Evolutionary conservation across 2,888 invertebrate genomes (phyloP), one percentile per base, ranked within the genome.

Genomic region (Ochlodes sylvanus): DNA sequence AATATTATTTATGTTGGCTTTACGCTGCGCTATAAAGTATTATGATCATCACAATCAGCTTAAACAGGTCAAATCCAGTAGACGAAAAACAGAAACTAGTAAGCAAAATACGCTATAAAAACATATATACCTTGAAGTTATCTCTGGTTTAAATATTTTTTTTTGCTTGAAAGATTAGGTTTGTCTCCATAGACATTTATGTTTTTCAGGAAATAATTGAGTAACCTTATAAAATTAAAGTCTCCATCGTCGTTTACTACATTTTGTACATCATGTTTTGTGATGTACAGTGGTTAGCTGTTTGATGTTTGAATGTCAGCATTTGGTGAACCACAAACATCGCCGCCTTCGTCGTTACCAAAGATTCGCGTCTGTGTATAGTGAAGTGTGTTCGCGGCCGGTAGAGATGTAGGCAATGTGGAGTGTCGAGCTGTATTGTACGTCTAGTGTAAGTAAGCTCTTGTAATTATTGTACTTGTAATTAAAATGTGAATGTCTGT

Each of bases 321-420:
- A 12, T 52, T 61, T 32, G 9, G 32, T 50, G 47, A 62, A 65
- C 58, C 65, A 65, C 65, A 65, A 65, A 65, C 65, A 65, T 58
- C 50, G 41, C 65, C 65, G 58, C 65, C 65, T 65, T 58, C 27
- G 27, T 27, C 27, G 58, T 65, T 58, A 58, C 65, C 65, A 65
- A 65, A 65, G 65, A 65, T 41, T 12, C 50, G 65, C 65, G 65
- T 65, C 58, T 50, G 38, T 65, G 58, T 58, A 65, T 65, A 52
- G 63, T 47, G 57, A 50, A 38, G 38, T 58, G 57, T 52, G 64
- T 57, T 65, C 57, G 57, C 50, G 58, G 58, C 58, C 63, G 58
- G 21, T 50, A 58, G 58, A 32, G 34, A 57, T 19, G 21, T 57
- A 64, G 57, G 65, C 58, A 52, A 64, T 12, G 50, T 65, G 38